Percentiles rank a stretch among this genome's conserved stretches.
phyloP scores from a whole-genome alignment of 2,113 vertebrate genomes.

The Dasyprocta punctata region DNA sequence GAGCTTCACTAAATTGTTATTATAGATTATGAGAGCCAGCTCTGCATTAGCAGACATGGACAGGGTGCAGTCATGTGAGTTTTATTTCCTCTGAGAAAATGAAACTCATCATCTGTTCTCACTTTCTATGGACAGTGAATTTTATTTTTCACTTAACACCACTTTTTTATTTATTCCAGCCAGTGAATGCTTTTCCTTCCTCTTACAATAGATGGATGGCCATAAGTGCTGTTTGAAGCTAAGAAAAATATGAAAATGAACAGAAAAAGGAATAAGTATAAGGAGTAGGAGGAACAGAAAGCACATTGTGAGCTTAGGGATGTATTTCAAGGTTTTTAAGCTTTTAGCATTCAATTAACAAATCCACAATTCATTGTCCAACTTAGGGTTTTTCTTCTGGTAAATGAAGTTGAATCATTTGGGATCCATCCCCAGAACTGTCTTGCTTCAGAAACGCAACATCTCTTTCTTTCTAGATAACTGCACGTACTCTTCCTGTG shows the following conservation, averaged over 20 bases:
- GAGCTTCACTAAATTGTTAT: background rate
- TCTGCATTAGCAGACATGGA: background rate
- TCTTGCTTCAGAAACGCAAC: background rate
- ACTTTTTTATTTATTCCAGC: conserved; percentile 58
- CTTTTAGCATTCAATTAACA: conserved; percentile 65
- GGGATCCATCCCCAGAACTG: background rate
- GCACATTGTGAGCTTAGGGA: conserved; percentile 56
- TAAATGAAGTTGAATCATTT: conserved; percentile 63
- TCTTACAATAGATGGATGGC: conserved; percentile 41
- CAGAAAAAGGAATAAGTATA: conserved; percentile 56
- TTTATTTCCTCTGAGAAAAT: background rate
- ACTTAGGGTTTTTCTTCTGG: conserved; percentile 30
- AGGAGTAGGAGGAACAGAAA: conserved; percentile 43
- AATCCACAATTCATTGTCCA: conserved; percentile 62
- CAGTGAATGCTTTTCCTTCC: conserved; percentile 75
- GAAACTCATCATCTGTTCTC: background rate
- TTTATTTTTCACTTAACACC: conserved; percentile 69
- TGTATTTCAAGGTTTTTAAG: conserved; percentile 70
- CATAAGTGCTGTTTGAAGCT: conserved; percentile 56
- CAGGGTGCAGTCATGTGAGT: background rate
- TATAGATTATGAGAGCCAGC: background rate
- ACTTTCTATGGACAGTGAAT: conserved; percentile 51
- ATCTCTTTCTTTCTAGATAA: background rate
- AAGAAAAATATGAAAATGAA: conserved; percentile 52
- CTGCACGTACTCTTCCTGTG: background rate